Base-by-base conservation (phyloP, 1,140 invertebrate genomes). In the Drosophila auraria region DNA sequence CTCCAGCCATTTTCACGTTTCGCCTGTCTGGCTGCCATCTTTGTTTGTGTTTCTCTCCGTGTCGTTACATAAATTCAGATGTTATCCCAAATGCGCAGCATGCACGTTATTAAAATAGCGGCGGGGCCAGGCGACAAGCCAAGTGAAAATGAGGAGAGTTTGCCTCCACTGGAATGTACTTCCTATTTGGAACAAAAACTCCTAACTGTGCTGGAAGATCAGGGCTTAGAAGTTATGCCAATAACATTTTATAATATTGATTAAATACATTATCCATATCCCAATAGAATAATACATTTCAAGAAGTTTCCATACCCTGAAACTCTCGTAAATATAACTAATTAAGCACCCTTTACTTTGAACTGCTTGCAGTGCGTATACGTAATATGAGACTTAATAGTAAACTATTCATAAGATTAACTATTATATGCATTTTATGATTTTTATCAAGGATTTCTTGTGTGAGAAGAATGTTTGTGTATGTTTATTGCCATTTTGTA, bases 21-120 rank as follows among this genome's bases (percentile, higher is more conserved):
- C 77, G 63, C 78, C 71, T 80, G 58, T 69, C 57, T 78, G 75
- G 57, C 77, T 81, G 81, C 86, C 87, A 90, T 90, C 79, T 91
- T 91, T 91, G 86, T 82, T 90, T 90, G 74, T 79, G 71, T 20
- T 20, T 59, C 36, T 38, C 36, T 57, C 40, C 54, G 81, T 71
- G 86, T 68, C 70, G 81, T 89, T 76, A 92, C 90, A 92, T 92
- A 92, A 92, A 92, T 92, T 92, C 78, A 92, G 90, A 92, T 92
- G 90, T 92, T 92, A 92, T 92, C 90, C 90, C 68, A 78, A 91
- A 89, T 90, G 82, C 87, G 76, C 84, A 89, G 84, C 83, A 87
- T 87, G 83, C 77, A 91, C 89, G 84, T 91, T 91, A 91, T 91
- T 91, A 91, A 91, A 91, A 91, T 82, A 78, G 79, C 76, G 79